These are phyloP conservation scores for Muschampia plurimacula DNA, from an alignment of 2,888 invertebrate genomes.

Conservation along the genomic window DNA sequence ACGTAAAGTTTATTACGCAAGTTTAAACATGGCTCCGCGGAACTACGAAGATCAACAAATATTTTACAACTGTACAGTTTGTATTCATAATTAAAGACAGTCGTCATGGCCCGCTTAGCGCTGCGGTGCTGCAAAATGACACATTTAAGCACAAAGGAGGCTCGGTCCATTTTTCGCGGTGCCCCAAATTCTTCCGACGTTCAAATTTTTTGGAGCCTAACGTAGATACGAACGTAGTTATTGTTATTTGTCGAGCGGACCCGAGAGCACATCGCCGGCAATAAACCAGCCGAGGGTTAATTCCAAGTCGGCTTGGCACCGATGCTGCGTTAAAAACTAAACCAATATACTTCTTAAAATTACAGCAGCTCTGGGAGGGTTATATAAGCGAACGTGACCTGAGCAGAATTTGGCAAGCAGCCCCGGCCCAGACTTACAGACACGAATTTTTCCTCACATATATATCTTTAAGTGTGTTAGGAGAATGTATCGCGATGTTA, in stretches of 20 bases:
- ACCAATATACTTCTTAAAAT: constrained; percentile 79
- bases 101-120: constrained; percentile 22
- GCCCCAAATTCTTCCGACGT: constrained; percentile 32
- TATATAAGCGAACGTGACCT: constrained; percentile 71
- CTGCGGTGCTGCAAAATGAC: constrained; percentile 24
- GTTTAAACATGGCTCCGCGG: not conserved
- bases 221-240: constrained; percentile 35
- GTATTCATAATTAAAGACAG: constrained; percentile 30
- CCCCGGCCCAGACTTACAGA: constrained; percentile 49
- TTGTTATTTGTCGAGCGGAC: constrained; percentile 46
- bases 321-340: constrained; percentile 73
- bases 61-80: constrained; percentile 31
- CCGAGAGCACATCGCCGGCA: constrained; percentile 36
- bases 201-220: constrained; percentile 41
- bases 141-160: constrained; percentile 32
- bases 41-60: constrained; percentile 16
- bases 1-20: constrained; percentile 11
- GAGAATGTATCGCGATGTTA: constrained; percentile 34
- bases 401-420: constrained; percentile 65
- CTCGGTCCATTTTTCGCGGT: constrained; percentile 19
- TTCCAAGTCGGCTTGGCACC: constrained; percentile 64
- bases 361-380: constrained; percentile 58
- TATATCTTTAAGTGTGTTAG: constrained; percentile 40
- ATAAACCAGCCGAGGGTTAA: constrained; percentile 56
- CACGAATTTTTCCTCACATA: constrained; percentile 39